A percentile compares a stretch with the other conserved stretches of the same genome.
These are phyloP conservation scores for Chionomys nivalis DNA, from an alignment of 2,113 vertebrate species.

Conservation along the genomic window DNA sequence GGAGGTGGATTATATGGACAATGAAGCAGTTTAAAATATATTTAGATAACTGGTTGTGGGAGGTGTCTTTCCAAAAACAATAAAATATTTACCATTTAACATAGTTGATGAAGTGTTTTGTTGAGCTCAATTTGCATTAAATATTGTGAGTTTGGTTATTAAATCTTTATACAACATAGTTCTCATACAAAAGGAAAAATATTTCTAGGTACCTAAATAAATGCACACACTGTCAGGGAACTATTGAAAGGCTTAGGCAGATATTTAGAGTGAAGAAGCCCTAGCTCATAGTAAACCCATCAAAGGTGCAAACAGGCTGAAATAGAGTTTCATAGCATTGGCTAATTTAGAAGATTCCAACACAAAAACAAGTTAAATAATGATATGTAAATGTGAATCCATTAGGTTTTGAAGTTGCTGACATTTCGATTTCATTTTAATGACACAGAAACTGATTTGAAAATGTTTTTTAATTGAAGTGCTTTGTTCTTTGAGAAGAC, in stretches of 20 bases:
- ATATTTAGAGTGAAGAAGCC: not conserved
- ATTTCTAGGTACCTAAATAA: not conserved
- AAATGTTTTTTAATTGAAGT: not conserved
- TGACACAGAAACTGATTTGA: not conserved
- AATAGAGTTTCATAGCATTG: not conserved
- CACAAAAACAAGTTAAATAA: slow-evolving; percentile 7
- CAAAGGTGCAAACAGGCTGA: not conserved
- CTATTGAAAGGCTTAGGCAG: not conserved
- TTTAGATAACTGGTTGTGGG: not conserved
- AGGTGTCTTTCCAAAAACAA: not conserved
- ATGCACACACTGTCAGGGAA: not conserved
- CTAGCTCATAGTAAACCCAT: not conserved
- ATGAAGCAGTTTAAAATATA: not conserved
- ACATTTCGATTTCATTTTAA: slow-evolving; percentile 15
- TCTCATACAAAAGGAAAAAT: not conserved
- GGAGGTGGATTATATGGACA: not conserved
- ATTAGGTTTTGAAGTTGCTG: not conserved
- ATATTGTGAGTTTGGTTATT: not conserved
- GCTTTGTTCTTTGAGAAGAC: not conserved
- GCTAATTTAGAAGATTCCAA: not conserved
- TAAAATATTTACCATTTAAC: not conserved
- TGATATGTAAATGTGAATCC: not conserved
- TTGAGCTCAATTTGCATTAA: not conserved
- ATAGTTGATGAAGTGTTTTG: not conserved
- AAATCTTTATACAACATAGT: not conserved